Percentiles rank a stretch among this genome's conserved stretches.
Conservation (phyloP, 2,113 vertebrate genomes). For the Neopipo cinnamomea region DNA sequence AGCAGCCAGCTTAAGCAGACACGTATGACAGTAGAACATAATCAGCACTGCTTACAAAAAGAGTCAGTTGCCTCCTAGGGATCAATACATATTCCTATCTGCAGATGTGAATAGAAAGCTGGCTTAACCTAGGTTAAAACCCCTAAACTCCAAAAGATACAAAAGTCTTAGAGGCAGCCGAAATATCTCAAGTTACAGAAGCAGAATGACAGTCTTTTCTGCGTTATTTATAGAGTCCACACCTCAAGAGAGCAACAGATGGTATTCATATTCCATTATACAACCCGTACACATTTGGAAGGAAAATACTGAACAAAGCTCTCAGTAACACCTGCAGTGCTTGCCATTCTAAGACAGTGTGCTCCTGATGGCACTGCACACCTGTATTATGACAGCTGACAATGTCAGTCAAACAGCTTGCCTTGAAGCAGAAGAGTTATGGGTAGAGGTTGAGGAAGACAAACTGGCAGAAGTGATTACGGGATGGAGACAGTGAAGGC, state of each 20-base stretch:
- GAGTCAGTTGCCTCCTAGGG: not conserved
- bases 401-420: not conserved
- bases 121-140: not conserved
- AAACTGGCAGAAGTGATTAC: not conserved
- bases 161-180: not conserved
- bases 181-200: not conserved
- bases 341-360: not conserved
- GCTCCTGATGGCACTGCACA: not conserved
- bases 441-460: not conserved
- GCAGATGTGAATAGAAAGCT: not conserved
- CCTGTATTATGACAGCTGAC: not conserved
- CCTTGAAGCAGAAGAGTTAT: not conserved
- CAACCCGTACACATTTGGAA: not conserved
- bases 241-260: not conserved
- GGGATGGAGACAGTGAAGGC: not conserved
- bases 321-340: not conserved
- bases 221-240: not conserved
- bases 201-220: not conserved
- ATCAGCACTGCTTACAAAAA: not conserved
- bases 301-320: not conserved
- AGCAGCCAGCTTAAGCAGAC: not conserved
- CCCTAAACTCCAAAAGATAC: not conserved
- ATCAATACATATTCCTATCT: not conserved
- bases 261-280: not conserved
- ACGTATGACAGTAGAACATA: not conserved